Base-by-base conservation (phyloP, 1,140 invertebrate species). In the Diorhabda sublineata region DNA sequence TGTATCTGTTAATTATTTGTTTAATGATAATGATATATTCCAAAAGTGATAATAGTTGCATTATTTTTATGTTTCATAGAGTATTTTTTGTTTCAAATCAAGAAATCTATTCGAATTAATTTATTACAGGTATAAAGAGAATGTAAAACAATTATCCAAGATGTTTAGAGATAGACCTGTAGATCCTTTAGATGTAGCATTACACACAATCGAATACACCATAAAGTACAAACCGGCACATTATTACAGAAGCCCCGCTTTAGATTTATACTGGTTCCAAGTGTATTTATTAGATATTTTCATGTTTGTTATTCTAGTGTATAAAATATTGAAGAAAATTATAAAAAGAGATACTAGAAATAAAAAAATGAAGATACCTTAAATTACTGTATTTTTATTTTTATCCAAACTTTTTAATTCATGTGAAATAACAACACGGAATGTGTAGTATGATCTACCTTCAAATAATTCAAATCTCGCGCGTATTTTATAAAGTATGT, bases 61-160 rank as follows among this genome's bases (percentile, higher is more conserved):
- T 26, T 26, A 26, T 26, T 26, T 26, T 26, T 26, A 26, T 26
- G 26, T 1, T 26, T 26, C 26, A 26, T 26, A 26, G 26, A 26
- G 26, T 26, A 26, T 26, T 26, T 1, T 26, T 26, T 26, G 26
- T 26, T 26, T 26, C 26, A 1, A 26, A 26, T 26, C 26, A 26
- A 26, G 26, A 26, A 26, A 26, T 26, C 26, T 1, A 26, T 26
- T 26, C 26, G 26, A 26, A 26, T 26, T 26, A 1, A 26, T 26
- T 52, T 78, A 87, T 0, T 77, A 85, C 3, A 79, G 83, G 60
- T 82, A 88, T 73, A 82, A 26, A 62, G 63, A 69, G 59, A 73
- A 73, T 61, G 58, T 45, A 0, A 63, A 64, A 42, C n/a, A 58
- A 45, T 43, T 60, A 8, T 78, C 76, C 4, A 61, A 42, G n/a